A percentile compares a stretch with the other conserved stretches of the same genome.
phyloP scores from a whole-genome alignment of 2,797 vertebrate species.

The Chloroceryle amazona region DNA sequence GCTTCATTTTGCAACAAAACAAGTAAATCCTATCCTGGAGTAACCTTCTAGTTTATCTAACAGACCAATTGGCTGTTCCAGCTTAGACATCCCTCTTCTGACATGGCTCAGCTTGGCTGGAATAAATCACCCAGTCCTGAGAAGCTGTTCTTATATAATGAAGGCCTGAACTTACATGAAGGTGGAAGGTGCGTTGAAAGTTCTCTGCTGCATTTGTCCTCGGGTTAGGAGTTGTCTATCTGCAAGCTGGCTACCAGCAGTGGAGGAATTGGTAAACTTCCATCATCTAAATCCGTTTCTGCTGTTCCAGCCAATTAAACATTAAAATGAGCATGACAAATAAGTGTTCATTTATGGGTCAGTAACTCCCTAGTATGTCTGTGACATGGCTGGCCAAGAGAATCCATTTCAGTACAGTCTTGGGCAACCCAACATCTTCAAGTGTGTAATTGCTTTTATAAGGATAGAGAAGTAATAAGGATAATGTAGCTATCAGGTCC shows the following conservation, averaged over 20 bases:
- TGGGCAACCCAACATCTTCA: background rate
- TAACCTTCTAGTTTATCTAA: background rate
- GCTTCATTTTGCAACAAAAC: background rate
- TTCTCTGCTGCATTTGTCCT: background rate
- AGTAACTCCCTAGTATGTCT: background rate
- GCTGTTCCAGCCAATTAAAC: slow-evolving; percentile 46
- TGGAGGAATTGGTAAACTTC: background rate
- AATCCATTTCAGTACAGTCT: slow-evolving; percentile 13
- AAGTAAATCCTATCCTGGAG: background rate
- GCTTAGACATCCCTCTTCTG: background rate
- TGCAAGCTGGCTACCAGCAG: background rate
- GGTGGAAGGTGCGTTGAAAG: background rate
- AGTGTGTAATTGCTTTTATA: slow-evolving; percentile 31
- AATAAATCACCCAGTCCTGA: background rate
- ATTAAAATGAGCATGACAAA: slow-evolving; percentile 53
- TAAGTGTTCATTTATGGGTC: slow-evolving; percentile 44
- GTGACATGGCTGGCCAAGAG: background rate
- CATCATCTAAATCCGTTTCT: background rate
- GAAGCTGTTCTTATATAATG: background rate
- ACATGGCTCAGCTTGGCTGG: background rate
- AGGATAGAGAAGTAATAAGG: slow-evolving; percentile 38
- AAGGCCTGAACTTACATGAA: background rate
- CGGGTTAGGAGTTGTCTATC: background rate
- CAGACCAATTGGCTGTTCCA: background rate
- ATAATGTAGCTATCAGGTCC: slow-evolving; percentile 14